Base-by-base conservation (phyloP, 2,888 invertebrate genomes). In the Drosophila sordidula region DNA sequence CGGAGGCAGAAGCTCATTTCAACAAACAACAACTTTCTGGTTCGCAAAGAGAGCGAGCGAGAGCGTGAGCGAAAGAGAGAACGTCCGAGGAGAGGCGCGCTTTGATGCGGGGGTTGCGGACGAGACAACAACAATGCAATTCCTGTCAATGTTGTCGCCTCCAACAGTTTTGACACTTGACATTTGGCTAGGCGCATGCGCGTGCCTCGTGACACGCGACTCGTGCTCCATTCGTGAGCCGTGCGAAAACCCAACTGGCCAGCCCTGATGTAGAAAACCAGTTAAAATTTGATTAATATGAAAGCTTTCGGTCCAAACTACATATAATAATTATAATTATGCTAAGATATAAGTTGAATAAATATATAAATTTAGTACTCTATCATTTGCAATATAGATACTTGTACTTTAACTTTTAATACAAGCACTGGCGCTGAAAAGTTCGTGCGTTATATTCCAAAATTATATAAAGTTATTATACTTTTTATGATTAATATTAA, bases 121-220 rank as follows among this genome's bases (percentile, higher is more conserved):
- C 47, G 38, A 9, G 16, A 6, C 46, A 51, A 61, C 42, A 62
- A 70, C 61, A 76, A 58, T 62, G 51, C 63, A 64, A 46, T 18
- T 57, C 26, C 58, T 74, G 59, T 49, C 75, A 62, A 44, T 75
- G 73, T 59, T 55, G 59, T 63, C 64, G 57, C 61, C 57, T 42
- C 39, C 46, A 26, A n/a, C 59, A 36, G 6, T 55, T 70, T 76
- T 79, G 76, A 85, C 88, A 85, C 65, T 82, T 87, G 88, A 68
- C 86, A 87, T 87, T 82, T 82, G 25, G 4, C 1, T 0, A 1
- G n/a, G 52, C 78, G 75, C 56, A 18, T 62, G 75, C 70, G 76
- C 76, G 62, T 62, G 58, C 49, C 14, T 45, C 39, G 49, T 39
- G 34, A 26, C 39, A 2, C 32, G 22, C 25, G 44, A 14, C 16